Conservation (phyloP, 2,888 invertebrate species). For the Andrena haemorrhoa region DNA sequence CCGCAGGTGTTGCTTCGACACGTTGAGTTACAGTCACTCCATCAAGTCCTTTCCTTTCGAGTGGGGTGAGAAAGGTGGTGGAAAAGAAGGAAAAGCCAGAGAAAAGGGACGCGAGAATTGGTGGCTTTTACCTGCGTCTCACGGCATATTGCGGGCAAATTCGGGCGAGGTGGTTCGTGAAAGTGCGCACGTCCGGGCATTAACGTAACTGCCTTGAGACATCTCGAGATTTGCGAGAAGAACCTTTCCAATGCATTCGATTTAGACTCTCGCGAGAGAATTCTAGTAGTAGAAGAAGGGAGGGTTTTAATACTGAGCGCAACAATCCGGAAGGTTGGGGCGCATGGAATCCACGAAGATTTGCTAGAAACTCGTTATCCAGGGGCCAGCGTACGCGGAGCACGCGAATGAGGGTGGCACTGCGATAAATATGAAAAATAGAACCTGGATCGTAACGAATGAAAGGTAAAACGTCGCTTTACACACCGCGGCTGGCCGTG, state of each 20-base stretch:
- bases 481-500: background rate
- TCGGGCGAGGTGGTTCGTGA: slow-evolving; percentile 31
- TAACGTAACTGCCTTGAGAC: slow-evolving; percentile 7
- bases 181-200: slow-evolving; percentile 34
- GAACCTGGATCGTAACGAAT: slow-evolving; percentile 1
- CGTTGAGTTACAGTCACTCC: slow-evolving; percentile 67
- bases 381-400: background rate
- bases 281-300: background rate
- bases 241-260: background rate
- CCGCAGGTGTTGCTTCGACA: slow-evolving; percentile 67
- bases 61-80: background rate
- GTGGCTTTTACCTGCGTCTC: slow-evolving; percentile 65
- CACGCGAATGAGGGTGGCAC: background rate
- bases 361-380: no score
- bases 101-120: slow-evolving; percentile 52
- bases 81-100: background rate
- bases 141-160: slow-evolving; percentile 61
- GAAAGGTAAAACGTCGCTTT: background rate
- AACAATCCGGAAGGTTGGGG: background rate
- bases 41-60: slow-evolving; percentile 48
- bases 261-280: background rate
- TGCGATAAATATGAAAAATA: slow-evolving; percentile 23
- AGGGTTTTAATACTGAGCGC: background rate
- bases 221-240: background rate
- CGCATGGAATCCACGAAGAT: background rate